Base-by-base conservation (phyloP, 2,797 vertebrate species). In the Melanotaenia parkinsoni region DNA sequence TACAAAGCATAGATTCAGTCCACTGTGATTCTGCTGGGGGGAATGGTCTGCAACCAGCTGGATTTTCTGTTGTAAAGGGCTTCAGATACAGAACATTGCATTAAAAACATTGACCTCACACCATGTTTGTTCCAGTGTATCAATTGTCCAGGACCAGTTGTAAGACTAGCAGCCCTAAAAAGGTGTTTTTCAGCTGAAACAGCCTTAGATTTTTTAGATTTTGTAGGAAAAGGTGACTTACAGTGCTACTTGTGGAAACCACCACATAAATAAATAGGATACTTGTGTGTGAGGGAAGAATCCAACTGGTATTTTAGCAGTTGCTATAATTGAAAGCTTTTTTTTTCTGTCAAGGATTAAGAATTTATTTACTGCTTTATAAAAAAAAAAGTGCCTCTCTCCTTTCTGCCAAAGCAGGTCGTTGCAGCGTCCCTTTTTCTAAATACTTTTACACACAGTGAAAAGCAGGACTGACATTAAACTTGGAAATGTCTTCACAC, bases 81-180 rank as follows among this genome's bases (percentile, higher is more conserved):
- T 71, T 54, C 51, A 38, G 54, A 73, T 66, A 63, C 43, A 68
- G 58, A 80, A 76, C 61, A 72, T 82, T 73, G 70, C 40, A 79
- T 73, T 11, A 72, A 74, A 79, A 79, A 70, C 66, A 65, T 64
- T 63, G 70, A 86, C 62, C 64, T 70, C 69, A 61, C 69, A 53
- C 58, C 63, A 74, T 51, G 14, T 80, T 72, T 69, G 81, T 75
- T 92, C 91, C 91, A 92, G 91, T 92, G 91, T 92, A 81, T 88
- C 62, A 66, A 81, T 86, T 74, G 71, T 63, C 57, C 61, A 37
- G 70, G 67, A 72, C 67, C 43, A 14, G 13, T 63, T 26, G 28
- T 67, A 45, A 63, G 53, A 71, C 57, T 67, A 20, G 11, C 9
- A 54, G 70, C 77, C 72, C 79, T 68, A 45, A 61, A 81, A 79